These are phyloP conservation scores for Eristalis intricaria DNA, from an alignment of 2,888 invertebrate species.

Conservation along the genomic window DNA sequence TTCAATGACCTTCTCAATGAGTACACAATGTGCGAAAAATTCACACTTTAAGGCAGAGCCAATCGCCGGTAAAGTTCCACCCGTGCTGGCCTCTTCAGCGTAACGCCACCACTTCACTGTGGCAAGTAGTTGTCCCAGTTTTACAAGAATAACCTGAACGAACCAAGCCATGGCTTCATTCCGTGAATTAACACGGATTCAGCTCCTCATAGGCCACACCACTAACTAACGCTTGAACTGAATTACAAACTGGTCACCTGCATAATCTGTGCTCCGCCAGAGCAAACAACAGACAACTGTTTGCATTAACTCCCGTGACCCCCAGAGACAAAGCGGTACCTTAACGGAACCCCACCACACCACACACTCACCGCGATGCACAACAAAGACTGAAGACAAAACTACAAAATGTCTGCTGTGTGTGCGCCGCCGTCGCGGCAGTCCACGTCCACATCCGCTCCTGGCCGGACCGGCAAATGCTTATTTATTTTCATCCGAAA, in stretches of 20 bases:
- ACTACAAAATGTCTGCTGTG: not conserved
- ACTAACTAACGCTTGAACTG: not conserved
- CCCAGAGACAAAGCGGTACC: constrained; percentile 26
- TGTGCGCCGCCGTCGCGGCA: too few species aligned
- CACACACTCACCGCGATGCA: not conserved
- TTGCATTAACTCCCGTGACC: constrained; percentile 18
- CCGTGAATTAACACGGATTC: not conserved
- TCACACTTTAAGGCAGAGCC: not conserved
- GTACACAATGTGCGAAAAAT: not conserved
- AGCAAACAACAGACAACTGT: not conserved
- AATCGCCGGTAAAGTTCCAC: not conserved
- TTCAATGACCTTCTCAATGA: not conserved
- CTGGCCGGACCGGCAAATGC: not conserved
- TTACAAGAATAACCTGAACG: not conserved
- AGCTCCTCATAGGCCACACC: not conserved
- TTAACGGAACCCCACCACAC: not conserved
- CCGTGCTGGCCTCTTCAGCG: too few species aligned
- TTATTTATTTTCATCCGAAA: constrained; percentile 7
- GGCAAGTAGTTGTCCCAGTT: not conserved
- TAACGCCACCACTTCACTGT: not conserved
- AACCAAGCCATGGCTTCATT: not conserved
- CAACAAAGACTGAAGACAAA: not conserved
- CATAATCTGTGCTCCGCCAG: not conserved
- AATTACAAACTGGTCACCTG: constrained; percentile 15
- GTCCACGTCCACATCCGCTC: not conserved